Evolutionary conservation across 2,888 invertebrate species (phyloP), one percentile per base, ranked within the genome.

Genomic region (Pollenia labialis): DNA sequence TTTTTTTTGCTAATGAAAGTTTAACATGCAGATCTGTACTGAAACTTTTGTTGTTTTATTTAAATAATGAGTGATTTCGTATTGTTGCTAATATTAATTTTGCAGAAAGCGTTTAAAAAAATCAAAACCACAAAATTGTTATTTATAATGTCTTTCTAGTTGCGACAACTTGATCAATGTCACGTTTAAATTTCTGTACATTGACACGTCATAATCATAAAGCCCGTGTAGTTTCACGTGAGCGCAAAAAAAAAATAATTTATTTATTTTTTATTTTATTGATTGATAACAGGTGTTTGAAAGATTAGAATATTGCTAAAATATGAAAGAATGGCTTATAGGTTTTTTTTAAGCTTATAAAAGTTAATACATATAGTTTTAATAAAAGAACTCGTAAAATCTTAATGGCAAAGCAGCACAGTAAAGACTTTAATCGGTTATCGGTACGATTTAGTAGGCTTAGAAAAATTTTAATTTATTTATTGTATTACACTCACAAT

Each of bases 131-230:
- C 68, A 75, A 74, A 58, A 4, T 81, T 74, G 42, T 58, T 50
- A 68, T 68, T 58, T 58, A n/a, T 52, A 40, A 44, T 48, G 23
- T 32, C 0, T 44, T 62, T 52, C 9, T 69, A 4, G 16, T 11
- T 16, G 9, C 8, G 46, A 66, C 32, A 66, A 74, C 68, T 14
- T 85, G 79, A 69, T 69, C 62, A 75, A 75, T 85, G 84, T 85
- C 84, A 85, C 84, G 84, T 85, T 80, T 85, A 16, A 74, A 46
- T 40, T 69, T 66, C 11, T 46, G 54, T 46, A 42, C 46, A 32
- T 23, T 14, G 40, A 32, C n/a, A 18, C 42, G 42, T 48, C 32
- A 54, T 40, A 23, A 18, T 40, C n/a, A 9, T 9, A 2, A 44
- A 42, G 42, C 9, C 11, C 46, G 3, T 46, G n/a, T 18, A 46